Base-by-base conservation (phyloP, 2,888 invertebrate species). In the Abrostola tripartita region DNA sequence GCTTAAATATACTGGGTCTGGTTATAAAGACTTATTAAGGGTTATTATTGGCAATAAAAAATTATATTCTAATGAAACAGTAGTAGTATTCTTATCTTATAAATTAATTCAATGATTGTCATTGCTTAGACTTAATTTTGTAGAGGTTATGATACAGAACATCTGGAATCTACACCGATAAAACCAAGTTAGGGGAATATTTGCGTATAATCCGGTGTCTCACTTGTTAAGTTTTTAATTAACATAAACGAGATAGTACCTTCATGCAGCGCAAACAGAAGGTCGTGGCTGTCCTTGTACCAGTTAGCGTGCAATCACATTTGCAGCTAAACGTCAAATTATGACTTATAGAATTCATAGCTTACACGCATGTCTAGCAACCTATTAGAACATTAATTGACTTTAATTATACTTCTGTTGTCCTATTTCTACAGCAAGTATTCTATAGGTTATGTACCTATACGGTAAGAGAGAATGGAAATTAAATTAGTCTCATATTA, bases 281-380 rank as follows among this genome's bases (percentile, higher is more conserved):
- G 87, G 85, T 85, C 85, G 82, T 82, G 59, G 78, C 64, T 78
- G 89, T 83, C 91, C 91, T 92, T 91, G 91, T 90, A 74, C 88
- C 81, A 88, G 83, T 88, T 90, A 84, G 83, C 85, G 90, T 87
- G 84, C 91, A 90, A 86, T 90, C 88, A 90, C 91, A 91, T 88
- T 86, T 81, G 82, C 84, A 81, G 78, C 82, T 82, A 85, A 86
- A 87, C 88, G 83, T 88, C 85, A 83, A 87, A 85, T 88, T 85
- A 88, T 84, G 82, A 84, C 80, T 80, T 83, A 82, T 79, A 74
- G 74, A 70, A 64, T 61, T 67, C 52, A 69, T 72, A 53, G 56
- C 49, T 66, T 60, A 71, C 52, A 61, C 52, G 72, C 68, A 52
- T 68, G 68, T 49, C 62, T 56, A 49, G 51, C 76, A 64, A 47